Base-by-base conservation (phyloP, 1,140 invertebrate genomes). In the Delia radicum region DNA sequence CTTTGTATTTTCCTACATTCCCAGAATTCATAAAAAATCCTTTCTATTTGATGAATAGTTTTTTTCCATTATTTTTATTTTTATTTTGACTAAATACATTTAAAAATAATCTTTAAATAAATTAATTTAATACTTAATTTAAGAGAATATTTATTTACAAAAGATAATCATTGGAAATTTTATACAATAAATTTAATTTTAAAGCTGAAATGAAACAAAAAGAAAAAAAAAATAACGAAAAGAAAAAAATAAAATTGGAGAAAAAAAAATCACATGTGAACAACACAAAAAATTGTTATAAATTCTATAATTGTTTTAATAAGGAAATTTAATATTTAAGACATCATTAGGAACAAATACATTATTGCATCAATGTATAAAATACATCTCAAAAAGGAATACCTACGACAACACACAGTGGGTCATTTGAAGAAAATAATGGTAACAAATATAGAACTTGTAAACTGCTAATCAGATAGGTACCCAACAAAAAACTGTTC, bases 291-390 rank as follows among this genome's bases (percentile, higher is more conserved):
- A n/a, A 48, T 33, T 48, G 46, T 15, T 18, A 48, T 6, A 18
- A 15, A 18, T 6, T 15, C 15, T 48, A 18, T 55, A 21, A 18
- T 55, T 69, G 10, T 33, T 69, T 27, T 33, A 69, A 69, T 37
- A 69, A 31, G 31, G 65, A 24, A 69, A 69, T 69, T 69, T 15
- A 69, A 69, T 69, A 69, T 33, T 55, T 55, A 7, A 69, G 3
- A 21, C 65, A 69, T 69, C 29, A 69, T 69, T 33, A 69, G 28
- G 28, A 69, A 33, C 65, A 33, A 21, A 33, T 69, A 29, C 27
- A 65, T 8, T n/a, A n/a, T n/a, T n/a, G 7, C 62, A 65, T 65
- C 12, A 65, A 29, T 13, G 15, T 65, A 29, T 28, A 65, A 2
- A 28, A 65, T 65, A 65, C 62, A 65, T 29, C n/a, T n/a, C n/a